phyloP scores from a whole-genome alignment of 2,797 vertebrate genomes.

The Varecia variegata region DNA sequence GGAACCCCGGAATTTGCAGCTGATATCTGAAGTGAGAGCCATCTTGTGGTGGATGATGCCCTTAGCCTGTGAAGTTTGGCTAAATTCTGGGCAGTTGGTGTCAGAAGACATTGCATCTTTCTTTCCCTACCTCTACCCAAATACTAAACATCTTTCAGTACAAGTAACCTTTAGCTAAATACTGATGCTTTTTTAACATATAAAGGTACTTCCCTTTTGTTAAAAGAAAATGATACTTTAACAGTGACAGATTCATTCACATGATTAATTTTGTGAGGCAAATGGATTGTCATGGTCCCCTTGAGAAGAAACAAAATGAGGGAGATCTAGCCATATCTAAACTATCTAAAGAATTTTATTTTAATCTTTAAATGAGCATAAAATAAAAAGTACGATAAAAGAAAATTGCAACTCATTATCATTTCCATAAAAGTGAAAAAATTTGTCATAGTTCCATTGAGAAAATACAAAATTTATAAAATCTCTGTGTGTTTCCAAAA shows the following conservation, averaged over 20 bases:
- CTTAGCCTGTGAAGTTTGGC: not conserved
- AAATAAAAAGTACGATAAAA: conserved; percentile 27
- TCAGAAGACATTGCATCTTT: not conserved
- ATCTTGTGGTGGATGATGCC: not conserved
- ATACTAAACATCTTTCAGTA: not conserved
- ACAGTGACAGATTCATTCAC: conserved; percentile 2
- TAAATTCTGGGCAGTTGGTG: not conserved
- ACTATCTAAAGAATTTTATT: conserved; percentile 39
- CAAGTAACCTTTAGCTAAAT: not conserved
- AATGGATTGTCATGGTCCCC: not conserved
- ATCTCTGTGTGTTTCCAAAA: conserved; percentile 9
- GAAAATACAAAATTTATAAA: conserved; percentile 20
- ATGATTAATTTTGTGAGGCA: conserved; percentile 39
- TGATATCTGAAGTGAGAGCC: not conserved
- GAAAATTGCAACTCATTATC: not conserved
- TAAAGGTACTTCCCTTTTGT: not conserved
- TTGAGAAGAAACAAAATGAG: conserved; percentile 28
- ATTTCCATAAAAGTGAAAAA: conserved; percentile 36
- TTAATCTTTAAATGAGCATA: conserved; percentile 42
- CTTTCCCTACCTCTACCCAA: not conserved
- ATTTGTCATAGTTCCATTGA: not conserved
- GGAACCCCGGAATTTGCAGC: not conserved
- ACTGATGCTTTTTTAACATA: not conserved
- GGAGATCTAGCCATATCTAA: not conserved
- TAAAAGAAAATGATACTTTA: conserved; percentile 20